These are phyloP conservation scores for Picathartes gymnocephalus DNA, from an alignment of 2,113 vertebrate genomes.

Conservation along the genomic window DNA sequence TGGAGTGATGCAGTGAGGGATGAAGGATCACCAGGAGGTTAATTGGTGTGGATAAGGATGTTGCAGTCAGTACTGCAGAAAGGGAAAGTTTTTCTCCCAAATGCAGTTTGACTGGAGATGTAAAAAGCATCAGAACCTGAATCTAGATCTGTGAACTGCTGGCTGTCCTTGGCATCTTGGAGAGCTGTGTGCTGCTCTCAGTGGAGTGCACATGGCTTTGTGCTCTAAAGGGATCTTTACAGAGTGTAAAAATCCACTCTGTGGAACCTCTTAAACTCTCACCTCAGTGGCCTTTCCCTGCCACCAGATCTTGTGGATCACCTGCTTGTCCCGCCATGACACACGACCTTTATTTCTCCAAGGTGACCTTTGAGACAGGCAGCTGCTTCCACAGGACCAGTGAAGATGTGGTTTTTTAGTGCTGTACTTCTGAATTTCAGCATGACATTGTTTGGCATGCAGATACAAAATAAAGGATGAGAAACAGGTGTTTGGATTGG, in stretches of 20 bases:
- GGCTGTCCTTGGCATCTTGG: neutral
- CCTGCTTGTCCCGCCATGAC: neutral
- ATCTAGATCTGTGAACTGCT: neutral
- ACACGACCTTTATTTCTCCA: neutral
- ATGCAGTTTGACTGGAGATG: neutral
- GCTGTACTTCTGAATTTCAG: neutral
- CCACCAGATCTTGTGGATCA: neutral
- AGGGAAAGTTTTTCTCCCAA: neutral
- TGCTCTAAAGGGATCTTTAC: neutral
- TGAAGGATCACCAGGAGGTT: neutral
- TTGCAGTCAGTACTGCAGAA: neutral
- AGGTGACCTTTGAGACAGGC: neutral
- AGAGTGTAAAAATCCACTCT: neutral
- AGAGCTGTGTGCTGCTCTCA: neutral
- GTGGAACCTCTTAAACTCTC: neutral
- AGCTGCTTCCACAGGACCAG: neutral
- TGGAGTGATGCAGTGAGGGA: neutral
- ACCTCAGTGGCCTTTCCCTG: neutral
- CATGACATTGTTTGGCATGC: neutral
- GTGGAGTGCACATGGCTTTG: rapidly evolving
- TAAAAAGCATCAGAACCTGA: neutral
- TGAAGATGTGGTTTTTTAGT: neutral
- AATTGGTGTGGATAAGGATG: neutral
- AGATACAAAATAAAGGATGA: neutral
- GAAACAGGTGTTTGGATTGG: neutral